Evolutionary conservation across 2,797 vertebrate species (phyloP).

Genomic region (Scyliorhinus canicula): DNA sequence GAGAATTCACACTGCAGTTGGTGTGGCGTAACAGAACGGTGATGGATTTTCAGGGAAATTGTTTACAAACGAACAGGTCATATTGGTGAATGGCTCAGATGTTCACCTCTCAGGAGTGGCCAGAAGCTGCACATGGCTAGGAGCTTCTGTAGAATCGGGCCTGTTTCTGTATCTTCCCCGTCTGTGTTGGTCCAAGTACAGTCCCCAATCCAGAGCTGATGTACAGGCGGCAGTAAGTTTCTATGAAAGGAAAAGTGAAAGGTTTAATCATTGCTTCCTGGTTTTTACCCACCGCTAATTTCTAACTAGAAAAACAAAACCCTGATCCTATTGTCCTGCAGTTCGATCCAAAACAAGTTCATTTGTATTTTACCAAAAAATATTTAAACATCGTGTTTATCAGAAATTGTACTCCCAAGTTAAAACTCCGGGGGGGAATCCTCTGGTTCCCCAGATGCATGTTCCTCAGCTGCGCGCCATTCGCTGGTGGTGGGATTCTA

Average conservation of each 20-base stretch:
- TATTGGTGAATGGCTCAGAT: background rate
- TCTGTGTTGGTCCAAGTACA: constrained; percentile 69
- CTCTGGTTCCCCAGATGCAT: too few species aligned
- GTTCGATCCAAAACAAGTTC: too few species aligned
- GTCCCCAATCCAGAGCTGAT: constrained; percentile 76
- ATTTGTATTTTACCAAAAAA: too few species aligned
- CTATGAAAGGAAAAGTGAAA: constrained; percentile 52
- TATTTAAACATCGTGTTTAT: too few species aligned
- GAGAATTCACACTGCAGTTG: background rate
- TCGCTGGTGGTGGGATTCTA: too few species aligned
- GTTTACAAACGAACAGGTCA: background rate
- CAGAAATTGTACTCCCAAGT: too few species aligned
- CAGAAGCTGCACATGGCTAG: background rate
- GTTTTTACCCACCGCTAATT: background rate
- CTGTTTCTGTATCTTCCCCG: constrained; percentile 79
- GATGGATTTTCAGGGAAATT: background rate
- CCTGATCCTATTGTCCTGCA: background rate
- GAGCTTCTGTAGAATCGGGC: constrained; percentile 44
- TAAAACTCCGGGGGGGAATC: too few species aligned
- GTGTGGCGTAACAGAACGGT: background rate
- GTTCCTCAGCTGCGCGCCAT: too few species aligned
- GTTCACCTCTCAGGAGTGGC: background rate
- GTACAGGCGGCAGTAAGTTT: constrained; percentile 64
- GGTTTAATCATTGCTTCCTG: background rate
- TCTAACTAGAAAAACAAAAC: background rate